These are phyloP conservation scores for Chrysodeixis includens DNA, from an alignment of 2,888 invertebrate genomes.

Conservation along the genomic window DNA sequence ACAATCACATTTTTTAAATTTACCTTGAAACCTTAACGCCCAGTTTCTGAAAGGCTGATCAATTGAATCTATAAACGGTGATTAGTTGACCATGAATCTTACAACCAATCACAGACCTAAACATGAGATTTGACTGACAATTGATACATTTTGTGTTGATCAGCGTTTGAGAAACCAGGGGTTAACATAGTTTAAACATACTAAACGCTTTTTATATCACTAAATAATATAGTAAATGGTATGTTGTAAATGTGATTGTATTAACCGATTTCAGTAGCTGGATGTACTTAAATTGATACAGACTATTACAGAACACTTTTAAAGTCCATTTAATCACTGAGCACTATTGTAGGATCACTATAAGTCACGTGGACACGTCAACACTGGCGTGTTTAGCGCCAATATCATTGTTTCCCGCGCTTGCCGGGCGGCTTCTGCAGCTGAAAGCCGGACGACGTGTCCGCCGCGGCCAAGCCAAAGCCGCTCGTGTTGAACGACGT, in stretches of 20 bases:
- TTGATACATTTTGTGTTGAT: too few species aligned
- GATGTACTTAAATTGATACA: neutral
- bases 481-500: constrained; percentile 65
- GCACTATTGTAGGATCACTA: constrained; percentile 23
- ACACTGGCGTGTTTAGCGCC: constrained; percentile 65
- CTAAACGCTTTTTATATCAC: too few species aligned
- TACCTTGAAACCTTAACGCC: too few species aligned
- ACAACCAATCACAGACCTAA: too few species aligned
- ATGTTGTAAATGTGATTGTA: neutral
- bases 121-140: too few species aligned
- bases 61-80: too few species aligned
- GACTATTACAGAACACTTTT: neutral
- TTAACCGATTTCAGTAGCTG: too few species aligned
- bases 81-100: too few species aligned
- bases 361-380: neutral
- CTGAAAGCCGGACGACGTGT: constrained; percentile 85
- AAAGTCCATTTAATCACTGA: neutral
- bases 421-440: constrained; percentile 93
- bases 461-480: constrained; percentile 65
- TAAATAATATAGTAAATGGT: neutral
- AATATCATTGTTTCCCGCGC: constrained; percentile 91
- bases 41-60: too few species aligned
- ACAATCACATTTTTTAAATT: too few species aligned
- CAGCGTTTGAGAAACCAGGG: too few species aligned
- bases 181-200: too few species aligned